A percentile compares a stretch with the other conserved stretches of the same genome.
Evolutionary conservation across 2,888 invertebrate genomes (phyloP).

Genomic region (Cephus runcator): DNA sequence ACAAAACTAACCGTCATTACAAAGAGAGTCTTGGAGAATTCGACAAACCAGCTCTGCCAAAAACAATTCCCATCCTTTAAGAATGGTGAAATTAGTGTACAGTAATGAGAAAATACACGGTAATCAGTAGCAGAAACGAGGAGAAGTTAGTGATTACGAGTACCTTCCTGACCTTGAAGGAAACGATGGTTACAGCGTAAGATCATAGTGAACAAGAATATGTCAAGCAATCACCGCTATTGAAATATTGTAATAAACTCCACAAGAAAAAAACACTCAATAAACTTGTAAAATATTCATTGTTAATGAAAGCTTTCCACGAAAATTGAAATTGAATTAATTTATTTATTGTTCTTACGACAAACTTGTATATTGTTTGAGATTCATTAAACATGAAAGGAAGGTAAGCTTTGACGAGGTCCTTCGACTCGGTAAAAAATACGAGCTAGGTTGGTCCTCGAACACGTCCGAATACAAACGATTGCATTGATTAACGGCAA

Average conservation of each 20-base stretch:
- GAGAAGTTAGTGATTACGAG: background rate
- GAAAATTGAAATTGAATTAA: background rate
- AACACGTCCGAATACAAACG: slow-evolving; percentile 1
- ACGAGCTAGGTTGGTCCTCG: slow-evolving; percentile 56
- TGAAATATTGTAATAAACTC: background rate
- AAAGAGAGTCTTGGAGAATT: slow-evolving; percentile 82
- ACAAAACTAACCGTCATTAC: slow-evolving; percentile 76
- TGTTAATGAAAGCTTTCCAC: background rate
- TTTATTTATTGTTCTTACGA: background rate
- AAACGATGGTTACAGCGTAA: background rate
- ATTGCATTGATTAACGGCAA: background rate
- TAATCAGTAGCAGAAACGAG: background rate
- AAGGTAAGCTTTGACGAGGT: slow-evolving; percentile 20
- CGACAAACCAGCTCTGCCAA: slow-evolving; percentile 73
- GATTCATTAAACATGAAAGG: slow-evolving; percentile 24
- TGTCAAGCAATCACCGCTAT: background rate
- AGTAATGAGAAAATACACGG: background rate
- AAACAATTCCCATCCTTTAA: slow-evolving; percentile 55
- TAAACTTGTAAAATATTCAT: background rate
- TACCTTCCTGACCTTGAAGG: background rate
- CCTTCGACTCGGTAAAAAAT: slow-evolving; percentile 44
- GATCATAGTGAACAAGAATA: background rate
- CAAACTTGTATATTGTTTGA: slow-evolving; percentile 21
- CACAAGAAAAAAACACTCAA: background rate
- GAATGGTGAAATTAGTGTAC: slow-evolving; percentile 13